These are phyloP conservation scores for Hemichromis elongatus DNA, from an alignment of 2,113 vertebrate species.

Conservation along the genomic window DNA sequence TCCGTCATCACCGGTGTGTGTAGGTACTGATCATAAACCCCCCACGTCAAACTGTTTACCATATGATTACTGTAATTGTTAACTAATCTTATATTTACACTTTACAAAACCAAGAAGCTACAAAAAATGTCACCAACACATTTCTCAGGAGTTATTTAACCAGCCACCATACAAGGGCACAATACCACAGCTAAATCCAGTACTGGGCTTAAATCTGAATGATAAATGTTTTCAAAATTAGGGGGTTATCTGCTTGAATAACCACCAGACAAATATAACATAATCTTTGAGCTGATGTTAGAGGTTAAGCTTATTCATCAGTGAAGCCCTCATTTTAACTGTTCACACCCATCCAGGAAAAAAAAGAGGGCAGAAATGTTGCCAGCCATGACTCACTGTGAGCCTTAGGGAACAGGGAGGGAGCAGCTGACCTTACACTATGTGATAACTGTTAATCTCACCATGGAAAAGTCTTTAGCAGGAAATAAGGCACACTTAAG, in stretches of 20 bases:
- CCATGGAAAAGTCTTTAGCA: neutral
- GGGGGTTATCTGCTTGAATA: neutral
- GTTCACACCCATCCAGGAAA: neutral
- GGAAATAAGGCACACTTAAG: neutral
- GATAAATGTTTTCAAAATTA: neutral
- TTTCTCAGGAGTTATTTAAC: neutral
- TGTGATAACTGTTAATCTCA: neutral
- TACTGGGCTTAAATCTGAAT: neutral
- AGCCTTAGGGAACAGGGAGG: neutral
- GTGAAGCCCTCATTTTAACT: neutral
- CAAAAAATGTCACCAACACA: neutral
- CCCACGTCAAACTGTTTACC: neutral
- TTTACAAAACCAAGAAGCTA: neutral
- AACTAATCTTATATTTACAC: neutral
- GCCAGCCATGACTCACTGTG: slow-evolving; percentile 11
- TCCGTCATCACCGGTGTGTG: neutral
- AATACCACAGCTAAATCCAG: neutral
- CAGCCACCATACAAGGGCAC: neutral
- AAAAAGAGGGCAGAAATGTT: neutral
- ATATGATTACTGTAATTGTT: neutral
- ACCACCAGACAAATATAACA: neutral
- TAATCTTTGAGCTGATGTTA: neutral
- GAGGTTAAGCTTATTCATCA: neutral
- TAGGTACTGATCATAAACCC: neutral
- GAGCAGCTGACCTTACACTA: slow-evolving; percentile 16